Conservation (phyloP, 2,113 vertebrate species). For the Myotis davidii region DNA sequence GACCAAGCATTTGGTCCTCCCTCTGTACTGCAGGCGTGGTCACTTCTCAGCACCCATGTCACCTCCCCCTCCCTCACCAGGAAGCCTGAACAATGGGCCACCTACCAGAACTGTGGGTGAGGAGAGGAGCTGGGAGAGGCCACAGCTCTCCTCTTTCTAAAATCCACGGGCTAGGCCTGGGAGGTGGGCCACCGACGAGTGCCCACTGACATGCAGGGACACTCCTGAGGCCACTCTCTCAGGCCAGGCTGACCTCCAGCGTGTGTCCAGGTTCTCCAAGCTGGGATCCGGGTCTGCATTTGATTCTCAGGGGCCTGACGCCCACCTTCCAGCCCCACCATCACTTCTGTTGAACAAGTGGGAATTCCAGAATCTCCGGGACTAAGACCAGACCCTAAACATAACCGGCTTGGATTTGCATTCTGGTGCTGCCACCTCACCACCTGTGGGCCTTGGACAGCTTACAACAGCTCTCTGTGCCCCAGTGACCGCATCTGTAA, state of each 20-base stretch:
- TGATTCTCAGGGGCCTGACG: accelerated
- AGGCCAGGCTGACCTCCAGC: not conserved
- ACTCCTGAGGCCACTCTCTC: not conserved
- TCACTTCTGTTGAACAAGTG: not conserved
- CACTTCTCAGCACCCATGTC: not conserved
- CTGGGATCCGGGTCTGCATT: not conserved
- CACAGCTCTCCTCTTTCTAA: not conserved
- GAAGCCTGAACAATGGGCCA: not conserved
- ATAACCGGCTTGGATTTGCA: not conserved
- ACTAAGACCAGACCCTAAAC: not conserved
- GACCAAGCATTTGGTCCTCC: not conserved
- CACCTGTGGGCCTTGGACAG: not conserved
- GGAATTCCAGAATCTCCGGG: not conserved
- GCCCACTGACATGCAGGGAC: no score
- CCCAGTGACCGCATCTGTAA: not conserved
- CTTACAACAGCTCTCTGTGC: not conserved
- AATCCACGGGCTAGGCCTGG: not conserved
- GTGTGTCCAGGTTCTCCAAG: not conserved
- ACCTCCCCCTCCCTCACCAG: accelerated
- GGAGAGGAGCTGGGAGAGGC: not conserved
- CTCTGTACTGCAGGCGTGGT: not conserved
- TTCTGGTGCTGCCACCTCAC: not conserved
- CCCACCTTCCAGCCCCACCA: not conserved
- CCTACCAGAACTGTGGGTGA: not conserved
- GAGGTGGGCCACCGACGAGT: not conserved